Percentiles rank a stretch among this genome's conserved stretches.
These are phyloP conservation scores for Bovichtus diacanthus DNA, from an alignment of 2,797 vertebrate genomes.

Conservation along the genomic window DNA sequence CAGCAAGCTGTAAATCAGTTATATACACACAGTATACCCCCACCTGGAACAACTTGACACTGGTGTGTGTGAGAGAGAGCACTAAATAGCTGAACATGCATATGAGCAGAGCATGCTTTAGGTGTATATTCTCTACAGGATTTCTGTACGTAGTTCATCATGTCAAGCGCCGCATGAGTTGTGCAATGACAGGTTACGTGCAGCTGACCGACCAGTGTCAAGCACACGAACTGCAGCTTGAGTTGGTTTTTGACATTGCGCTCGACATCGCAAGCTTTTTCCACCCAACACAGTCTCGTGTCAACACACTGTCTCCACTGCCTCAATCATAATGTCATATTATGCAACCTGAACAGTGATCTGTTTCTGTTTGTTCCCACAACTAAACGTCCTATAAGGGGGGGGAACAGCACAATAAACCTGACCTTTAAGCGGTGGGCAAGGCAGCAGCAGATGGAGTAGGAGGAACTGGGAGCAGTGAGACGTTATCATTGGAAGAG, in stretches of 20 bases:
- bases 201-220: conserved; percentile 23
- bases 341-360: conserved; percentile 38
- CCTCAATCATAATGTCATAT: conserved; percentile 46
- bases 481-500: conserved; percentile 59
- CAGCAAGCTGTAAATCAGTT: conserved; percentile 67
- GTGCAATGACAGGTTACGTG: conserved; percentile 27
- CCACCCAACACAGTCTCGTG: conserved; percentile 33
- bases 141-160: conserved; percentile 27
- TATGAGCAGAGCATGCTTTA: conserved; percentile 1
- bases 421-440: conserved; percentile 36
- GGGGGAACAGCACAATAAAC: conserved; percentile 20
- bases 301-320: conserved; percentile 50
- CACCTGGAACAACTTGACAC: conserved; percentile 61
- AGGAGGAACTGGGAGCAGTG: conserved; percentile 34
- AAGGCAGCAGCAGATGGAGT: conserved; percentile 28
- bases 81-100: conserved; percentile 38
- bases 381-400: conserved; percentile 11
- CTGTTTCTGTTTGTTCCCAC: conserved; percentile 53
- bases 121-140: neutral
- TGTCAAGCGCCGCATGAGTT: conserved; percentile 13
- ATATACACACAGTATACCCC: conserved; percentile 36
- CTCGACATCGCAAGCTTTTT: conserved; percentile 51
- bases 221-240: neutral
- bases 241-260: conserved; percentile 25
- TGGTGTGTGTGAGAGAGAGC: conserved; percentile 11